Conservation (phyloP, 2,888 invertebrate species). For the Gymnoscelis rufifasciata region DNA sequence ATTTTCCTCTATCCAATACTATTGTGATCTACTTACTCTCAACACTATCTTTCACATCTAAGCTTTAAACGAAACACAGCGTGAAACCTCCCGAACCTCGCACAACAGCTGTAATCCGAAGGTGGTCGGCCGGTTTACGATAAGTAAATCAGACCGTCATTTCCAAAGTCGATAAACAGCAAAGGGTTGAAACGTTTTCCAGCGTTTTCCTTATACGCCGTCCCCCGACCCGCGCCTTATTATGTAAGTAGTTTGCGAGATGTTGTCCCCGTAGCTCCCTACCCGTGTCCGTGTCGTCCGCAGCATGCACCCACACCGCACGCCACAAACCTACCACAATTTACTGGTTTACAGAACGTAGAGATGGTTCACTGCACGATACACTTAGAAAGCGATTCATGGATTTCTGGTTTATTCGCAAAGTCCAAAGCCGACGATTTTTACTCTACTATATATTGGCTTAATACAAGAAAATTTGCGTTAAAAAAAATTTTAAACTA, state of each 20-base stretch:
- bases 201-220: conserved; percentile 15
- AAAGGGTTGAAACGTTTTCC: conserved; percentile 16
- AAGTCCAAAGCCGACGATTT: conserved; percentile 3
- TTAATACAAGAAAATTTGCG: conserved; percentile 1
- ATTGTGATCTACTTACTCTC: background rate
- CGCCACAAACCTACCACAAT: conserved; percentile 23
- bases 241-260: conserved; percentile 63
- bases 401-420: conserved; percentile 7
- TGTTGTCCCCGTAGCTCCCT: conserved; percentile 54
- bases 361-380: conserved; percentile 19
- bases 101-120: conserved; percentile 1
- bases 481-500: too few species aligned
- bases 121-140: background rate
- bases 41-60: background rate
- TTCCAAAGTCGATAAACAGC: conserved; percentile 10
- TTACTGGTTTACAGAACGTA: conserved; percentile 9
- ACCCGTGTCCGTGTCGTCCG: conserved; percentile 43
- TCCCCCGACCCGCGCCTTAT: conserved; percentile 24
- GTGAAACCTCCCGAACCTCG: background rate
- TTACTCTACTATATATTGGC: background rate
- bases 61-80: background rate
- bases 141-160: conserved; percentile 8
- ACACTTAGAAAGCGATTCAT: conserved; percentile 22
- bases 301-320: conserved; percentile 46
- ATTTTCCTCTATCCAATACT: background rate